phyloP scores from a whole-genome alignment of 1,140 invertebrate species.

The Drosophila nigromelanica region DNA sequence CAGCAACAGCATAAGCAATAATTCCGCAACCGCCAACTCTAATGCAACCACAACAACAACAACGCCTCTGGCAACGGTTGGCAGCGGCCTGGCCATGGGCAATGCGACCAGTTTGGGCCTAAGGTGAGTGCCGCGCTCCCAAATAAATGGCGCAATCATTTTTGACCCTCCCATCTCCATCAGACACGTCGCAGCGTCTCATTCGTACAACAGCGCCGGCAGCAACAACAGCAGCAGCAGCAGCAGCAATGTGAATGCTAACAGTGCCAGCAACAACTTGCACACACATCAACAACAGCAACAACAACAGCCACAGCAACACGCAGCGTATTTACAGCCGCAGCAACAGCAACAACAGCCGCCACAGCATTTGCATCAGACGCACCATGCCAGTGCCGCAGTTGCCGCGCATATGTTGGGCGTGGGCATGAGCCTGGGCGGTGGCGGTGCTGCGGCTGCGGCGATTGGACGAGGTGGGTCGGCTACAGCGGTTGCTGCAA shows the following conservation, averaged over 20 bases:
- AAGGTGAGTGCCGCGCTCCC: slow-evolving; percentile 38
- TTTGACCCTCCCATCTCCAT: not conserved
- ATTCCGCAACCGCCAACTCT: slow-evolving; percentile 28
- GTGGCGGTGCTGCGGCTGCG: slow-evolving; percentile 34
- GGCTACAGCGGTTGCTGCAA: slow-evolving; percentile 54
- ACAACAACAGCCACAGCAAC: slow-evolving; percentile 41
- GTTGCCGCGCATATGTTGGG: slow-evolving; percentile 63
- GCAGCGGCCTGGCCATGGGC: slow-evolving; percentile 34
- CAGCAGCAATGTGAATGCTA: slow-evolving; percentile 24
- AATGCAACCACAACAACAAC: slow-evolving; percentile 34
- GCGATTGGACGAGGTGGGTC: slow-evolving; percentile 80
- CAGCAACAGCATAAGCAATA: slow-evolving; percentile 18
- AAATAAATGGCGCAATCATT: not conserved
- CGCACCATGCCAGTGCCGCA: slow-evolving; percentile 61
- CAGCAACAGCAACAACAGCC: slow-evolving; percentile 30
- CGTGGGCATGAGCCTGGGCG: slow-evolving; percentile 42
- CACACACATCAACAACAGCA: slow-evolving; percentile 34
- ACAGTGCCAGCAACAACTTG: slow-evolving; percentile 38
- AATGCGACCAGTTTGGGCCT: slow-evolving; percentile 50
- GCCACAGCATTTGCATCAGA: slow-evolving; percentile 42
- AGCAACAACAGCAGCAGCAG: slow-evolving; percentile 34
- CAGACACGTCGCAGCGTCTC: slow-evolving; percentile 51
- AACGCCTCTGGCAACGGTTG: slow-evolving; percentile 39
- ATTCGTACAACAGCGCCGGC: slow-evolving; percentile 54
- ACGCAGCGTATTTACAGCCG: slow-evolving; percentile 26